A percentile compares a stretch with the other conserved stretches of the same genome.
These are phyloP conservation scores for Heliconius aoede DNA, from an alignment of 2,888 invertebrate genomes.

Conservation along the genomic window DNA sequence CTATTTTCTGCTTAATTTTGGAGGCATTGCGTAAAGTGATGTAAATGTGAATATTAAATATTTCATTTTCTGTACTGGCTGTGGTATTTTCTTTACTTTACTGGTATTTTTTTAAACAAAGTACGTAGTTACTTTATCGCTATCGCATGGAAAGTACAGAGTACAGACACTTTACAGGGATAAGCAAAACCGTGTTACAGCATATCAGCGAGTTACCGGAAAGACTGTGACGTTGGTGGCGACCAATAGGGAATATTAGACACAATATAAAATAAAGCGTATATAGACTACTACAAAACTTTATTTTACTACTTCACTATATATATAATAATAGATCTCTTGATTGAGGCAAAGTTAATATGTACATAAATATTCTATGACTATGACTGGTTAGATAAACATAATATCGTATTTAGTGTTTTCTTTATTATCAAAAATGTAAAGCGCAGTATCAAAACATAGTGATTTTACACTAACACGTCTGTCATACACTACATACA, in stretches of 20 bases:
- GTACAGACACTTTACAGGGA: constrained; percentile 31
- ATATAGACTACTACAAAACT: neutral
- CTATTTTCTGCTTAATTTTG: too few relatives aligned
- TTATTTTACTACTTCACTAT: neutral
- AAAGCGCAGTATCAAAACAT: too few relatives aligned
- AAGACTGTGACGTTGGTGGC: constrained; percentile 54
- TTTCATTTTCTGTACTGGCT: too few relatives aligned
- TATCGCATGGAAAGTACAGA: constrained; percentile 29
- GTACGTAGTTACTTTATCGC: constrained; percentile 1
- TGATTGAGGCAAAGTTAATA: neutral
- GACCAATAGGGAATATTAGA: constrained; percentile 52
- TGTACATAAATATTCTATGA: too few relatives aligned
- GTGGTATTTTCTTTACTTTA: too few relatives aligned
- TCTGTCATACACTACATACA: neutral
- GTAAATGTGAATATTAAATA: too few relatives aligned
- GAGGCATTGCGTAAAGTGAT: too few relatives aligned
- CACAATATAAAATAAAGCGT: constrained; percentile 1
- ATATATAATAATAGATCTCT: neutral
- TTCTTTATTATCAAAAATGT: too few relatives aligned
- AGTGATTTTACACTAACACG: too few relatives aligned
- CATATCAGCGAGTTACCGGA: constrained; percentile 47
- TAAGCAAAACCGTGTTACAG: constrained; percentile 34
- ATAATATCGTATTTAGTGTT: too few relatives aligned
- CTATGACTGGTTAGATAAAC: too few relatives aligned
- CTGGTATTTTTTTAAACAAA: neutral